Percentiles rank a stretch among this genome's conserved stretches.
phyloP scores from a whole-genome alignment of 2,113 vertebrate genomes.

The Ahaetulla prasina region DNA sequence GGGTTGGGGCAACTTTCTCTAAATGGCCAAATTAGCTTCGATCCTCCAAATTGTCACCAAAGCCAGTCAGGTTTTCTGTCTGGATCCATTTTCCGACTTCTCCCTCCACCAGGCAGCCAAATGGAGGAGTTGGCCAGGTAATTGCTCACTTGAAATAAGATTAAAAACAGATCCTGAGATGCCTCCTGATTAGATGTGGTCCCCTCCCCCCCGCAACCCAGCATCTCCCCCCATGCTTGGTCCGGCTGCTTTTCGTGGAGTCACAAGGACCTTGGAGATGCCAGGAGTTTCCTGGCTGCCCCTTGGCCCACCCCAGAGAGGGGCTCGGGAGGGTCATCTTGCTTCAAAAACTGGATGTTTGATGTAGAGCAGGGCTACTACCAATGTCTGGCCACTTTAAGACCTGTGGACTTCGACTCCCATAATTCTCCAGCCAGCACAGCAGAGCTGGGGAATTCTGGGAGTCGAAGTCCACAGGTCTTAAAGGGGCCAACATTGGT shows the following conservation, averaged over 20 bases:
- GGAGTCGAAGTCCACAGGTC: neutral
- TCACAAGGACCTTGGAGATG: too few relatives aligned
- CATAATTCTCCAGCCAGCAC: too few relatives aligned
- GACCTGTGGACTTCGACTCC: too few relatives aligned
- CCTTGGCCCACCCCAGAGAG: neutral
- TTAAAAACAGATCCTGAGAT: conserved; percentile 49
- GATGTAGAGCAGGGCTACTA: neutral
- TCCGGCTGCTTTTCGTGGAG: neutral
- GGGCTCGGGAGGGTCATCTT: neutral
- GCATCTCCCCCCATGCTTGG: neutral
- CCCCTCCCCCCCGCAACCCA: neutral
- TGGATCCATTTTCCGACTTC: conserved; percentile 65
- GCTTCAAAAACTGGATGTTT: neutral
- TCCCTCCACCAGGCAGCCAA: conserved; percentile 67
- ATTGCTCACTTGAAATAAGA: conserved; percentile 66
- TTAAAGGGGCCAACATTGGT: neutral
- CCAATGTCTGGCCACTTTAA: too few relatives aligned
- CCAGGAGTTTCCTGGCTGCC: neutral
- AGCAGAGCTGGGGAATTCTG: too few relatives aligned
- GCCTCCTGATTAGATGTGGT: conserved; percentile 38
- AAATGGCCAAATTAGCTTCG: conserved; percentile 64
- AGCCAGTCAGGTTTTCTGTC: conserved; percentile 68
- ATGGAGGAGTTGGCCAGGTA: conserved; percentile 67
- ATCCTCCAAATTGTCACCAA: conserved; percentile 66
- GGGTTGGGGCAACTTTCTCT: too few relatives aligned